Percentiles rank a stretch among this genome's conserved stretches.
These are phyloP conservation scores for Cerceris rybyensis DNA, from an alignment of 2,888 invertebrate species.

Conservation along the genomic window DNA sequence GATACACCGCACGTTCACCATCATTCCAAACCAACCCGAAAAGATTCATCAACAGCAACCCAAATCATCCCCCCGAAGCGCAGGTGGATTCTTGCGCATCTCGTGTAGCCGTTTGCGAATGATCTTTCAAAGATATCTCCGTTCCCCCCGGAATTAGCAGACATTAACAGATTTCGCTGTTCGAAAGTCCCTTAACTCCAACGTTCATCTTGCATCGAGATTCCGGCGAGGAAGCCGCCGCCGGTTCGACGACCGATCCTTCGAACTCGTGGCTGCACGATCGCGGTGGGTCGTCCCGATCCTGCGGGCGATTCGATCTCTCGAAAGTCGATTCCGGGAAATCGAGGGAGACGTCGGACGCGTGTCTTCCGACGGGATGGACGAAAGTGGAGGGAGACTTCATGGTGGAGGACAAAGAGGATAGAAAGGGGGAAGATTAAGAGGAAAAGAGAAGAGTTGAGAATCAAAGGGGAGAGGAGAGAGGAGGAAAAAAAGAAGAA, in stretches of 20 bases:
- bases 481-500: constrained; percentile 32
- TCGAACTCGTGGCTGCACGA: constrained; percentile 40
- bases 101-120: constrained; percentile 29
- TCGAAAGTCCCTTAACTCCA: constrained; percentile 51
- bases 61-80: no score
- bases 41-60: no score
- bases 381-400: constrained; percentile 18
- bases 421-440: constrained; percentile 43
- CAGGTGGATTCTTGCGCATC: background rate
- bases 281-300: constrained; percentile 64
- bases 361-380: constrained; percentile 74
- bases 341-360: constrained; percentile 70
- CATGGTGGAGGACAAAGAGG: constrained; percentile 24
- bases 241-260: constrained; percentile 54
- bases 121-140: constrained; percentile 47
- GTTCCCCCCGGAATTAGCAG: constrained; percentile 42
- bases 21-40: no score
- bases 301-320: constrained; percentile 62
- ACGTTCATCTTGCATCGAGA: constrained; percentile 55
- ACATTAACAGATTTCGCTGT: constrained; percentile 44
- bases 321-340: constrained; percentile 69
- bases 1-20: no score
- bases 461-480: constrained; percentile 32
- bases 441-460: constrained; percentile 35
- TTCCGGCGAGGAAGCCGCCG: constrained; percentile 24